A percentile compares a stretch with the other conserved stretches of the same genome.
phyloP scores from a whole-genome alignment of 1,140 invertebrate species.

The Trachymyrmex septentrionalis region DNA sequence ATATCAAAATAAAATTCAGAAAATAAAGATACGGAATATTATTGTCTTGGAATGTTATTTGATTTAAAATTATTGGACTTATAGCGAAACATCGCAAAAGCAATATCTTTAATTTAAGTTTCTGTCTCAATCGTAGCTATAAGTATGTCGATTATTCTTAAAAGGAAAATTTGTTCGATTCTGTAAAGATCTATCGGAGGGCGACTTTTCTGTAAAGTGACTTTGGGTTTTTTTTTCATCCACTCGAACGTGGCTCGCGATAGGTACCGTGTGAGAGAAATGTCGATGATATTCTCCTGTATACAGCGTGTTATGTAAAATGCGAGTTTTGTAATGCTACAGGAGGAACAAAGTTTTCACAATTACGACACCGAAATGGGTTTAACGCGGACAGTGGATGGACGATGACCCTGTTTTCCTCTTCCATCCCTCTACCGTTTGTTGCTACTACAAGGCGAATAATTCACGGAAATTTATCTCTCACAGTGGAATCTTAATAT shows the following conservation, averaged over 20 bases:
- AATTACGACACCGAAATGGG: constrained; percentile 49
- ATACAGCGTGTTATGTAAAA: constrained; percentile 58
- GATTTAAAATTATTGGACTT: neutral
- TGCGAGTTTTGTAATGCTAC: constrained; percentile 44
- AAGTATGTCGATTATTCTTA: constrained; percentile 63
- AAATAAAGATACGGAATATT: neutral
- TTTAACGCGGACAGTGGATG: constrained; percentile 28
- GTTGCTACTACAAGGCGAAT: constrained; percentile 1
- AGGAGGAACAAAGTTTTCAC: constrained; percentile 38
- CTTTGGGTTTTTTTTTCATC: constrained; percentile 34
- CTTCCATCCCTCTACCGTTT: neutral
- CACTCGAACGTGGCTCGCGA: neutral
- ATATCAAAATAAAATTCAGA: neutral
- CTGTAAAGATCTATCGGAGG: constrained; percentile 62
- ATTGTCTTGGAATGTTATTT: neutral
- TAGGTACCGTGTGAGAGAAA: constrained; percentile 28
- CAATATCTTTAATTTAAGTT: neutral
- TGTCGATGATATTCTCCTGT: constrained; percentile 35
- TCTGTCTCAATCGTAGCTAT: neutral
- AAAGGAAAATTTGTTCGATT: constrained; percentile 58
- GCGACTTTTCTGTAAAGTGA: constrained; percentile 52
- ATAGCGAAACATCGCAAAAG: neutral
- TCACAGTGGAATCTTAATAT: neutral
- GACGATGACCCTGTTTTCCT: neutral
- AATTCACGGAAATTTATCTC: constrained; percentile 27